Conservation (phyloP, 2,797 vertebrate genomes). For the Sebastes matsubarae region DNA sequence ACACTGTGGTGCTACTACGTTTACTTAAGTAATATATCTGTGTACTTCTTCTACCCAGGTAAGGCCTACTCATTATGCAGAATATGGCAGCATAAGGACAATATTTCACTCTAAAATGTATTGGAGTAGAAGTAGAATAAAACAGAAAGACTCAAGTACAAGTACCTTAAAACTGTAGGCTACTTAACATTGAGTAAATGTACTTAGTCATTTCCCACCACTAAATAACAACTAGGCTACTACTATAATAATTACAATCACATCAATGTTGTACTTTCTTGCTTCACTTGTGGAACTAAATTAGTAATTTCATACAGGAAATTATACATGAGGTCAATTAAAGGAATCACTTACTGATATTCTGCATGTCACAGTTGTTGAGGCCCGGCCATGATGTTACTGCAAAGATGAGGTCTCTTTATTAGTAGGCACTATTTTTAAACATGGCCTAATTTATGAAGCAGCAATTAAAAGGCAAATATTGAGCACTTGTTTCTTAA, state of each 20-base stretch:
- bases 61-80: too few relatives aligned
- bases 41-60: too few relatives aligned
- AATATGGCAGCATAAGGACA: too few relatives aligned
- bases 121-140: background rate
- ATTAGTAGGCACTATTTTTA: background rate
- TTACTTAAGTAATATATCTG: too few relatives aligned
- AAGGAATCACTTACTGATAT: background rate
- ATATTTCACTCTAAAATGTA: background rate
- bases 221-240: background rate
- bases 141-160: background rate
- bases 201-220: background rate
- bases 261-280: background rate
- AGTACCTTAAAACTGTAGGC: background rate
- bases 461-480: background rate
- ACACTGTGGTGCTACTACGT: too few relatives aligned
- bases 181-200: background rate
- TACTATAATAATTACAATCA: background rate
- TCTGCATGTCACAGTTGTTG: background rate
- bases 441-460: background rate
- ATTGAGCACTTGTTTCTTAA: background rate
- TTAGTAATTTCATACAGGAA: background rate
- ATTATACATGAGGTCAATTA: background rate
- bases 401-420: background rate
- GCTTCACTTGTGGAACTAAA: background rate
- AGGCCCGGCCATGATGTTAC: fast-evolving